Conservation (phyloP, 2,797 vertebrate species). For the Philypnodon macrostomus region DNA sequence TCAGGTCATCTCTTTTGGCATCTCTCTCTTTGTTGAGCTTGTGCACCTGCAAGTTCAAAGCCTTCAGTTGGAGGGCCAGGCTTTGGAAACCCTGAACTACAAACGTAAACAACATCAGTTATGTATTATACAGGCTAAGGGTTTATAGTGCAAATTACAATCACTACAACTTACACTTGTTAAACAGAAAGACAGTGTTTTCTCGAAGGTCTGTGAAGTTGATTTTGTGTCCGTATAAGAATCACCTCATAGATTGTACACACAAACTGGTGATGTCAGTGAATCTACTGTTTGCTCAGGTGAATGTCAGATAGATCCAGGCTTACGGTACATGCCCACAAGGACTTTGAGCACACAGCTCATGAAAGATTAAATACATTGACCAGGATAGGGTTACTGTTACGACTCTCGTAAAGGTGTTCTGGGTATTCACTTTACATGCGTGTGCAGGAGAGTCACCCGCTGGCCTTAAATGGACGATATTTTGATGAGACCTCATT, state of each 20-base stretch:
- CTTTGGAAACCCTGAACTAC: slow-evolving; percentile 52
- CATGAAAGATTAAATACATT: slow-evolving; percentile 26
- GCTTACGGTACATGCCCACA: slow-evolving; percentile 3
- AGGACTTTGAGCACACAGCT: slow-evolving; percentile 4
- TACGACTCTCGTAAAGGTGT: slow-evolving; percentile 22
- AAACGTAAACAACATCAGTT: neutral
- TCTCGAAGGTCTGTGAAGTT: neutral
- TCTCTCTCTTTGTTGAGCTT: slow-evolving; percentile 56
- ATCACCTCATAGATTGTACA: slow-evolving; percentile 12
- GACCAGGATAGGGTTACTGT: slow-evolving; percentile 4
- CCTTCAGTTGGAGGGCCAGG: slow-evolving; percentile 64
- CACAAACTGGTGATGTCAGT: slow-evolving; percentile 41
- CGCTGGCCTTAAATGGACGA: neutral
- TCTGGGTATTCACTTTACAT: slow-evolving; percentile 1
- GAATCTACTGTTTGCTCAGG: slow-evolving; percentile 54
- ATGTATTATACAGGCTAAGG: neutral
- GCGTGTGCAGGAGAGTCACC: neutral
- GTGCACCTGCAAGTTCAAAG: slow-evolving; percentile 67
- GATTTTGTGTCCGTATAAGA: slow-evolving; percentile 10
- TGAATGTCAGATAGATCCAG: slow-evolving; percentile 33
- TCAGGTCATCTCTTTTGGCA: slow-evolving; percentile 46
- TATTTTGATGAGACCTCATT: slow-evolving; percentile 16
- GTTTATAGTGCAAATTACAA: neutral
- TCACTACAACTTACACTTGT: neutral
- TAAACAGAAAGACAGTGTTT: neutral